Evolutionary conservation across 2,113 vertebrate genomes (phyloP), one percentile per base, ranked within the genome.

Genomic region (Pseudorasbora parva): DNA sequence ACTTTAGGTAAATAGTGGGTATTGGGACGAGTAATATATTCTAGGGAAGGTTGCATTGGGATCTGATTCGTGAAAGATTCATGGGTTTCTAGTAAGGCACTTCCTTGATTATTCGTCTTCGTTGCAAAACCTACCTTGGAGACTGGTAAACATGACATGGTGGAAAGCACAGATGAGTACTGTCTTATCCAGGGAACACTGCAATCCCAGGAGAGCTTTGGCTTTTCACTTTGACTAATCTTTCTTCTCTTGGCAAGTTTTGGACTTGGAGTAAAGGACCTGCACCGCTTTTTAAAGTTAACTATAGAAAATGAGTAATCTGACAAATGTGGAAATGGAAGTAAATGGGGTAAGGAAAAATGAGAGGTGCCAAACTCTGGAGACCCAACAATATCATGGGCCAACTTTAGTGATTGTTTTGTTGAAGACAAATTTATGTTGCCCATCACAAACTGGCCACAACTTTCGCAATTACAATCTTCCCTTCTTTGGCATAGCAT

Each of bases 241-340:
- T 85, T 93, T 68, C 54, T 89, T 79, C 80, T 92, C 88, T 94
- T 95, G 6, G 74, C 86, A 5, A 17, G 19, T 41, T 78, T 82
- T 19, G 54, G 66, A 6, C 90, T 85, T 5, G 82, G 85, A 72
- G 90, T 92, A 72, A 82, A 89, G 11, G 91, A 87, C 37, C 87
- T 74, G 56, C 88, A 74, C 66, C 92, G 92, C 62, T 94, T 95
- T 84, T 82, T 92, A 11, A 47, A 54, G 84, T 93, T 93, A 33
- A 45, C 51, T 30, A 25, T 66, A 2, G 68, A 37, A 19, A 62
- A 81, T 2, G 49, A 8, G 10, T 23, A 60, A 2, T 5, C 21
- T 11, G 60, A 19, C 19, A 33, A 41, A 10, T 57, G 30, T 25
- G 21, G 56, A n/a, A 64, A 68, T 45, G 82, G 33, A 51, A 77